These are phyloP conservation scores for Aspiorhynchus laticeps DNA, from an alignment of 2,113 vertebrate species.

Conservation along the genomic window DNA sequence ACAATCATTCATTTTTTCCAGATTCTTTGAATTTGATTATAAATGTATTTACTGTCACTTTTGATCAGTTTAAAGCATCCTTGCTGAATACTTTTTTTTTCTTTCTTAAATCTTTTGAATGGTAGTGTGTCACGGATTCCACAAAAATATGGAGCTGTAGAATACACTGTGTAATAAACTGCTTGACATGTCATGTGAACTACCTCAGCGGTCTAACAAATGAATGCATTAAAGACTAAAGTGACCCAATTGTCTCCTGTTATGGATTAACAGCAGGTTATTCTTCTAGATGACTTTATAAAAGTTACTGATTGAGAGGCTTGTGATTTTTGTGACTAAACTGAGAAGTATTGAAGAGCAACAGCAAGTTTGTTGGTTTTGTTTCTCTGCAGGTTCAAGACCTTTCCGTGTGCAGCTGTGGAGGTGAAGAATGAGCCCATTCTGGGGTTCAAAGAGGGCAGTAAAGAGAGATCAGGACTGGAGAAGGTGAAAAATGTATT, in stretches of 20 bases:
- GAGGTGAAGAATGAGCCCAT: constrained; percentile 90
- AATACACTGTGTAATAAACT: neutral
- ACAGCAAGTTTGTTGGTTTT: neutral
- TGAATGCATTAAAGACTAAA: neutral
- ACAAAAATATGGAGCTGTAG: neutral
- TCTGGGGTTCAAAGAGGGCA: constrained; percentile 82
- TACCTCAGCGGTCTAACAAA: neutral
- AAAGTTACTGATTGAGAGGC: constrained; percentile 22
- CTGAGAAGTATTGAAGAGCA: neutral
- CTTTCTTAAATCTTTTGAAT: too few species aligned
- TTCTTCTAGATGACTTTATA: neutral
- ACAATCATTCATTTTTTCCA: too few species aligned
- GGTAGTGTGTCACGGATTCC: too few species aligned
- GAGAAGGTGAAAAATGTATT: constrained; percentile 76
- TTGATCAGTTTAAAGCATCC: too few species aligned
- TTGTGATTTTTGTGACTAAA: neutral
- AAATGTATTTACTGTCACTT: too few species aligned
- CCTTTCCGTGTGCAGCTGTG: constrained; percentile 69
- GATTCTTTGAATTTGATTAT: too few species aligned
- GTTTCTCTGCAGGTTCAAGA: constrained; percentile 73
- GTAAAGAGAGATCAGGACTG: constrained; percentile 79
- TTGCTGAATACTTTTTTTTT: too few species aligned
- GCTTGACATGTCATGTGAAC: too few species aligned
- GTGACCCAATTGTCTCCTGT: neutral
- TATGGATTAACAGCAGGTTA: constrained; percentile 8